Base-by-base conservation (phyloP, 2,888 invertebrate species). In the Seira ritae region DNA sequence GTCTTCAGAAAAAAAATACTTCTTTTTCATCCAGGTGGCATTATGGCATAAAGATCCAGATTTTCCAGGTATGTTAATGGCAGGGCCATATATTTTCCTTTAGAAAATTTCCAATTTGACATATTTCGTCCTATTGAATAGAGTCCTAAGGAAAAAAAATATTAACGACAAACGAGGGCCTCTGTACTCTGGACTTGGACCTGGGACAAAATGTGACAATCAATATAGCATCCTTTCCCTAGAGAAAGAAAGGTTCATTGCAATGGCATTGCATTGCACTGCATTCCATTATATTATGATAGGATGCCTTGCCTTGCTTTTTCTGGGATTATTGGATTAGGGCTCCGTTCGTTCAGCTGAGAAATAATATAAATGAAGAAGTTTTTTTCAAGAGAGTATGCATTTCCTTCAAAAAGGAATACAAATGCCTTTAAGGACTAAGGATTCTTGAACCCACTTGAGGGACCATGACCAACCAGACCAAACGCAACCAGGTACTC, bases 141-240 rank as follows among this genome's bases (percentile, higher is more conserved):
- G 42, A n/a, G 31, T 8, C 2, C 31, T 8, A 55, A 55, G 15
- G 55, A 55, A 55, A 55, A 55, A 55, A 12, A 31, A 8, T 2
- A 31, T n/a, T n/a, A n/a, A n/a, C n/a, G n/a, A 31, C 2, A 31
- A 8, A 31, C 31, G 31, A 55, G 6, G 55, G 55, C 55, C 55
- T 55, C 55, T 55, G n/a, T n/a, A n/a, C n/a, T n/a, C n/a, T n/a
- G n/a, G n/a, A n/a, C n/a, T n/a, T n/a, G n/a, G n/a, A n/a, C n/a
- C n/a, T n/a, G 55, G 12, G 55, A 55, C 55, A 55, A 55, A n/a
- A 55, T 55, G 55, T 55, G 55, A 55, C 55, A 55, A 55, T 55
- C 55, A 55, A n/a, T 55, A n/a, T 55, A 31, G 2, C 12, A 8
- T 55, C 12, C 12, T 17, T 55, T 55, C 55, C 12, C 3, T 55